Base-by-base conservation (phyloP, 37 sponge, comb jelly and placozoan species). In the Chondrilla cf. caribensis region DNA sequence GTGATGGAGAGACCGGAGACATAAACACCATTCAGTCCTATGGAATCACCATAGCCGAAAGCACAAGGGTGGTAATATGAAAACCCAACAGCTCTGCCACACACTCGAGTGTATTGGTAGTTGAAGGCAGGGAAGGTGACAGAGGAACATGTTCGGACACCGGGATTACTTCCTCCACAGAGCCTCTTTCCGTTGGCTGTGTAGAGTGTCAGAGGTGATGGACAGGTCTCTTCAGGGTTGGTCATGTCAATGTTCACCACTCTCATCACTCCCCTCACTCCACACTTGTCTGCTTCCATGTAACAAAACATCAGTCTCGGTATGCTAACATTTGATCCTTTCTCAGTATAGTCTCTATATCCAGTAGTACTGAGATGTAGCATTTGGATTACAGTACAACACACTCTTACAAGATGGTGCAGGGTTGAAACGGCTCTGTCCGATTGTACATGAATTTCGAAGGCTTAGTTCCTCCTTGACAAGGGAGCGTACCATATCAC, bases 71-170 rank as follows among this genome's bases (percentile, higher is more conserved):
- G n/a, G n/a, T n/a, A n/a, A 31, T 18, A 3, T 68, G 70, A 68
- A 11, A 35, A 68, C 37, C 70, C 70, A 31, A 68, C 70, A 35
- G 37, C 70, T 35, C 37, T 68, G 37, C 70, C 70, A 68, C 70
- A 68, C 19, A 68, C 70, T 5, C 32, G 21, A 37, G 18, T 68
- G 37, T 68, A 35, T 28, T 11, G 19, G 19, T 35, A 21, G 2
- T 37, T 37, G 33, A 35, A 29, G 4, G 32, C 37, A 31, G 70
- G 70, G 18, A 68, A 35, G 2, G 7, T 15, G 7, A 68, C 37
- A 9, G 70, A 68, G 7, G 26, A 31, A 68, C 70, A 68, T n/a
- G n/a, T n/a, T n/a, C n/a, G n/a, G n/a, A n/a, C n/a, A n/a, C n/a
- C n/a, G n/a, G n/a, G n/a, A 55, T 11, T 19, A 19, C 57, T 55